These are phyloP conservation scores for Clarias batrachus DNA, from an alignment of 2,113 vertebrate species.

Conservation along the genomic window DNA sequence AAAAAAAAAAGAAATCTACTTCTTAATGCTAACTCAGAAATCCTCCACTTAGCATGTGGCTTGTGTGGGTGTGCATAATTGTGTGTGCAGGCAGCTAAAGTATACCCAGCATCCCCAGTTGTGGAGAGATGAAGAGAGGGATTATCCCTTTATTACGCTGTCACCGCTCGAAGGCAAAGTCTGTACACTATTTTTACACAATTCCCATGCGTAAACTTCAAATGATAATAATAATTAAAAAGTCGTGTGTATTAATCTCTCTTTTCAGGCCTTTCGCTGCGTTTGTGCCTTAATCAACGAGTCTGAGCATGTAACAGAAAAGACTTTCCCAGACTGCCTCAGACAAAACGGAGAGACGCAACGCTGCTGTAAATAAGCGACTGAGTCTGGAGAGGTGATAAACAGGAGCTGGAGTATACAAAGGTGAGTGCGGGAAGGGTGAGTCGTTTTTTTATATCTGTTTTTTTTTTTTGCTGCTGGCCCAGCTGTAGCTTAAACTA, in stretches of 20 bases:
- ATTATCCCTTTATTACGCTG: slow-evolving; percentile 22
- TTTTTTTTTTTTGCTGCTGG: background rate
- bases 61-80: slow-evolving; percentile 20
- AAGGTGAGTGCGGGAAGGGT: slow-evolving; percentile 24
- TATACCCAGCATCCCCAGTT: background rate
- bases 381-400: background rate
- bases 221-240: background rate
- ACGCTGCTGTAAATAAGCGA: slow-evolving; percentile 1
- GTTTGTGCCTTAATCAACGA: background rate
- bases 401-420: slow-evolving; percentile 1
- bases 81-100: background rate
- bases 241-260: background rate
- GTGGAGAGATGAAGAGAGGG: slow-evolving; percentile 16
- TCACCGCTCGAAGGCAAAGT: background rate
- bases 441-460: slow-evolving; percentile 44
- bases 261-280: background rate
- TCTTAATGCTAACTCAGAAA: slow-evolving; percentile 21
- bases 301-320: slow-evolving; percentile 7
- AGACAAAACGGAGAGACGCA: slow-evolving; percentile 3
- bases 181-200: slow-evolving; percentile 10
- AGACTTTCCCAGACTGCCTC: slow-evolving; percentile 16
- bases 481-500: slow-evolving; percentile 23
- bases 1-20: background rate
- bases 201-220: background rate
- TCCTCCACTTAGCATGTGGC: slow-evolving; percentile 24